phyloP scores from a whole-genome alignment of 2,888 invertebrate species.

The Drosophila ustulata region DNA sequence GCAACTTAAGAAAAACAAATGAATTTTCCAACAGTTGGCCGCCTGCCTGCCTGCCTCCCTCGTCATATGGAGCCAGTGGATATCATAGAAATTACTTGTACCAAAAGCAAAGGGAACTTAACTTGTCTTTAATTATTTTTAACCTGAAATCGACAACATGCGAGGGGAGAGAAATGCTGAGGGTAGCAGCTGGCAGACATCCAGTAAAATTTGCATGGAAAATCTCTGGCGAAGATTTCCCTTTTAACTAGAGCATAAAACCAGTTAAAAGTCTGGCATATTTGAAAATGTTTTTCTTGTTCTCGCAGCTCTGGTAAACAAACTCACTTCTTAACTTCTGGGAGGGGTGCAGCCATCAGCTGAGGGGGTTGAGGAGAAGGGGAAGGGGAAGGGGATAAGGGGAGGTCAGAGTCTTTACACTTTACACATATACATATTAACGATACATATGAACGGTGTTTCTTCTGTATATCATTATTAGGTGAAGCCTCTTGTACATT shows the following conservation, averaged over 20 bases:
- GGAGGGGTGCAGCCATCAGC: neutral
- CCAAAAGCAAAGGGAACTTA: slow-evolving; percentile 15
- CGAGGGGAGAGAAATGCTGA: neutral
- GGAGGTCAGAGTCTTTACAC: slow-evolving; percentile 30
- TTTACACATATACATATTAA: slow-evolving; percentile 19
- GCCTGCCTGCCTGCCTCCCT: slow-evolving; percentile 20
- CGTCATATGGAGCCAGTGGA: slow-evolving; percentile 14
- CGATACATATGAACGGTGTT: slow-evolving; percentile 32
- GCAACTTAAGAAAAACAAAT: slow-evolving; percentile 62
- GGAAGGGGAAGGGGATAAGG: neutral
- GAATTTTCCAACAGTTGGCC: slow-evolving; percentile 33
- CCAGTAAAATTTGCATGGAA: slow-evolving; percentile 23
- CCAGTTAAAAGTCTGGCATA: slow-evolving; percentile 44
- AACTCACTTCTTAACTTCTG: slow-evolving; percentile 21
- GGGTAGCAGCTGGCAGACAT: neutral
- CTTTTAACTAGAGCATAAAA: slow-evolving; percentile 32
- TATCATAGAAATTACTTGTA: slow-evolving; percentile 27
- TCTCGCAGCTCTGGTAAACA: slow-evolving; percentile 32
- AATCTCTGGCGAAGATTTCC: slow-evolving; percentile 38
- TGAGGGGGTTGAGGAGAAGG: neutral
- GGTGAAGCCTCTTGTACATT: slow-evolving; percentile 70
- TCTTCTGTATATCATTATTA: slow-evolving; percentile 56
- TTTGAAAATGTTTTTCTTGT: slow-evolving; percentile 41
- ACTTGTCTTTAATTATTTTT: slow-evolving; percentile 54
- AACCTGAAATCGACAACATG: slow-evolving; percentile 38